phyloP scores from a whole-genome alignment of 1,140 invertebrate species.

The Hyphantria cunea region DNA sequence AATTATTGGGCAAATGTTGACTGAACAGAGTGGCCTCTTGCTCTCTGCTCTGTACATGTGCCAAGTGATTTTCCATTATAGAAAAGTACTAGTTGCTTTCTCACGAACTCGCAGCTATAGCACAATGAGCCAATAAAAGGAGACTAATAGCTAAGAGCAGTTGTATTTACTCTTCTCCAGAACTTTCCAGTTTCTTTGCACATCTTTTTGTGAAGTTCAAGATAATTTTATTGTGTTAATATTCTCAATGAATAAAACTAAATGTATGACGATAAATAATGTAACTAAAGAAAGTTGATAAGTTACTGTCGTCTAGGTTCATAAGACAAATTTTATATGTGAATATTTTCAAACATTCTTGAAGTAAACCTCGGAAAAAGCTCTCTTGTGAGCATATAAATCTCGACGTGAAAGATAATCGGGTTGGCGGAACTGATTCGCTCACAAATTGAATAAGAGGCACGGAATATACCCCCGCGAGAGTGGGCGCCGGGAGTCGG shows the following conservation, averaged over 20 bases:
- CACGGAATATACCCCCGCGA: slow-evolving; percentile 57
- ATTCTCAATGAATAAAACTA: background rate
- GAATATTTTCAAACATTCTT: slow-evolving; percentile 38
- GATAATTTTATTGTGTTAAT: background rate
- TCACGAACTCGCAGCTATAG: slow-evolving; percentile 42
- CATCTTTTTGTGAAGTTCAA: background rate
- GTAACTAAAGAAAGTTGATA: slow-evolving; percentile 6
- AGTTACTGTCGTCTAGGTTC: slow-evolving; percentile 11
- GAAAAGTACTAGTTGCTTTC: slow-evolving; percentile 62
- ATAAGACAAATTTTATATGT: slow-evolving; percentile 14
- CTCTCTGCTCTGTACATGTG: slow-evolving; percentile 49
- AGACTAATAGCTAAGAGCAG: slow-evolving; percentile 33
- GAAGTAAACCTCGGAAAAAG: slow-evolving; percentile 51
- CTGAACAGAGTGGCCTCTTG: slow-evolving; percentile 57
- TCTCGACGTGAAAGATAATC: slow-evolving; percentile 72
- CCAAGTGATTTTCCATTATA: slow-evolving; percentile 62
- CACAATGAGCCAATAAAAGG: slow-evolving; percentile 49
- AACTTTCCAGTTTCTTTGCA: background rate
- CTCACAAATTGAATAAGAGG: slow-evolving; percentile 77
- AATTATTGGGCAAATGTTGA: slow-evolving; percentile 79
- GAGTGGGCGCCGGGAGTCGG: slow-evolving; percentile 39
- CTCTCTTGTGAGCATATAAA: slow-evolving; percentile 66
- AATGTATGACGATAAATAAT: slow-evolving; percentile 1
- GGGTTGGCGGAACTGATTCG: slow-evolving; percentile 76
- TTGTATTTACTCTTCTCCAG: slow-evolving; percentile 16